Evolutionary conservation across 2,797 vertebrate genomes (phyloP).

Genomic region (Falco naumanni): DNA sequence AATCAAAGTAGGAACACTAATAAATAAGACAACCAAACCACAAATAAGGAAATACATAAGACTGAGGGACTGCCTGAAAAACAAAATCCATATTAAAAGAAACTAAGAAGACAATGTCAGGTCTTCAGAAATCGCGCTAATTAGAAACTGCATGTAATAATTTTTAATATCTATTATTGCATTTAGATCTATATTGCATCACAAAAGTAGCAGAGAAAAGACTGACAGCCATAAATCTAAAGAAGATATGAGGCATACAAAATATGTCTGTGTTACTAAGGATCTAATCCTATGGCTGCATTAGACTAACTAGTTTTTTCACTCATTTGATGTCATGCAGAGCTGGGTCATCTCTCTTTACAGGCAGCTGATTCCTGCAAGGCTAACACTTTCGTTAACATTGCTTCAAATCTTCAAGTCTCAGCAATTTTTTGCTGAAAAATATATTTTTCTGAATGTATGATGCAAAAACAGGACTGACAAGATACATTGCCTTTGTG

Average conservation of each 20-base stretch:
- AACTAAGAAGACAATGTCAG: neutral
- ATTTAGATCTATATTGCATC: neutral
- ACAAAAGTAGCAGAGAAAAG: neutral
- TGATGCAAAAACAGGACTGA: neutral
- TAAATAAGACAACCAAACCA: neutral
- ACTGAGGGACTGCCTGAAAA: neutral
- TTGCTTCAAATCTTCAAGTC: neutral
- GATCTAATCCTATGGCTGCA: neutral
- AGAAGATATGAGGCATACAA: neutral
- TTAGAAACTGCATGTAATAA: neutral
- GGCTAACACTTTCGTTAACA: neutral
- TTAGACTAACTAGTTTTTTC: neutral
- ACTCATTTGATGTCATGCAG: neutral
- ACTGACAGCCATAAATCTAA: neutral
- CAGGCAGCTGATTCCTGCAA: neutral
- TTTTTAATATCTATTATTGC: neutral
- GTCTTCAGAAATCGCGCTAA: neutral
- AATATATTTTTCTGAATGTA: neutral
- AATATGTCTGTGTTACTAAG: neutral
- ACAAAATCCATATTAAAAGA: neutral
- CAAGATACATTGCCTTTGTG: neutral
- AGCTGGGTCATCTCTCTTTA: neutral
- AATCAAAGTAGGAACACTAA: neutral
- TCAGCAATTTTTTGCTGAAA: neutral
- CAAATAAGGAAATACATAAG: neutral